These are phyloP conservation scores for Melanotaenia trifasciata DNA, from an alignment of 2,797 vertebrate genomes.

Conservation along the genomic window DNA sequence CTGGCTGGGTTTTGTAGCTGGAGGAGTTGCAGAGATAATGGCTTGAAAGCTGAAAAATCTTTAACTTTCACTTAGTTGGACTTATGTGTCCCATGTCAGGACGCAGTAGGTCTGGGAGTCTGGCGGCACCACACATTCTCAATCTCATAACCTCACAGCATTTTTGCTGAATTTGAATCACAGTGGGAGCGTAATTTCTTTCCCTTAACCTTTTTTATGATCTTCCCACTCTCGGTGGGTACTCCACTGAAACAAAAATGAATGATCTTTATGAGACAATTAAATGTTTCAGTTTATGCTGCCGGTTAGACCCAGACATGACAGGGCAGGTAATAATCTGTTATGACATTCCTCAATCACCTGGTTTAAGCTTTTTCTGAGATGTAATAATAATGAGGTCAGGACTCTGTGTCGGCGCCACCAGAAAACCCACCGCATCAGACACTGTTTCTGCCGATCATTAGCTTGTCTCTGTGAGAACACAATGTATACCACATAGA, in stretches of 20 bases:
- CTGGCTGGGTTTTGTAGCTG: constrained; percentile 23
- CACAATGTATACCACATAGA: background rate
- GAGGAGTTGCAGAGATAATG: constrained; percentile 32
- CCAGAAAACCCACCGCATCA: background rate
- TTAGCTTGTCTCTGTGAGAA: background rate
- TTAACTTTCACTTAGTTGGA: constrained; percentile 30
- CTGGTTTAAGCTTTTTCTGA: background rate
- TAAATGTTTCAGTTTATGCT: no score
- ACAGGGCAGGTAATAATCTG: no score
- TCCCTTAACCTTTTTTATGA: background rate
- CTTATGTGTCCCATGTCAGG: constrained; percentile 18
- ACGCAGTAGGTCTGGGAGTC: constrained; percentile 8
- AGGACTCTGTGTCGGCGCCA: background rate
- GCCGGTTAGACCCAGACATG: no score
- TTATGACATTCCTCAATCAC: no score
- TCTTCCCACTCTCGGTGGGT: background rate
- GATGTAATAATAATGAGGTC: background rate
- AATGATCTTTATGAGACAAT: no score
- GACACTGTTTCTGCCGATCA: background rate
- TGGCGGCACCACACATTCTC: background rate
- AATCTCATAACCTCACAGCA: background rate
- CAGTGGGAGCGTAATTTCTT: background rate
- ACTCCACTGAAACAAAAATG: no score
- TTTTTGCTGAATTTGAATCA: background rate
- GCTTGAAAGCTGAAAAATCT: constrained; percentile 24